phyloP scores from a whole-genome alignment of 1,140 invertebrate genomes.

The Drosophila eugracilis region DNA sequence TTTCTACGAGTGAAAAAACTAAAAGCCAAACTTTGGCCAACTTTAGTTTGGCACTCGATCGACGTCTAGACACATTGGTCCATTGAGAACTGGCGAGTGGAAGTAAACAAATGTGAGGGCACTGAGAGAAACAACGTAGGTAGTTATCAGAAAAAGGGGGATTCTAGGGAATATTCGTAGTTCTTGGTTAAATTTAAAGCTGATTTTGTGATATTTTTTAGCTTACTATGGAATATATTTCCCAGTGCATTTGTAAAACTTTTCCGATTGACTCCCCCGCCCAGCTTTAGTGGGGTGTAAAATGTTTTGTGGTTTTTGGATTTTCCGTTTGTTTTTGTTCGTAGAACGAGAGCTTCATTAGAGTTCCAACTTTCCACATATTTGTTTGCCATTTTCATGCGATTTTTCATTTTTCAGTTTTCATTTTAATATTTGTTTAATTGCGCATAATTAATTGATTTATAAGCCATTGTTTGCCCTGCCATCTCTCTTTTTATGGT shows the following conservation, averaged over 20 bases:
- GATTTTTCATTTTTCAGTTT: conserved; percentile 4
- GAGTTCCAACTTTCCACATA: conserved; percentile 12
- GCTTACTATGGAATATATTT: too few species aligned
- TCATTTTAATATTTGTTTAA: conserved; percentile 46
- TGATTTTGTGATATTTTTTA: too few species aligned
- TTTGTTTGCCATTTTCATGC: conserved; percentile 8
- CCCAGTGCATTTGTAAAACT: not conserved
- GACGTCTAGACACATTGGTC: conserved; percentile 55
- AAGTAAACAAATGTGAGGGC: conserved; percentile 6
- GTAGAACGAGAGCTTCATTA: not conserved
- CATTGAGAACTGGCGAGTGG: conserved; percentile 36
- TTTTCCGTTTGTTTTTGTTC: conserved; percentile 1
- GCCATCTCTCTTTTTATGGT: not conserved
- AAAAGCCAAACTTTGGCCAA: conserved; percentile 34
- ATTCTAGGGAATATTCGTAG: too few species aligned
- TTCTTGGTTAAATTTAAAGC: too few species aligned
- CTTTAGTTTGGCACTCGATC: conserved; percentile 40
- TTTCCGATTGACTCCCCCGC: not conserved
- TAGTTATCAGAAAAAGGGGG: not conserved
- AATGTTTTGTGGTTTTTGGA: conserved; percentile 5
- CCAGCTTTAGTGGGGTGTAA: not conserved
- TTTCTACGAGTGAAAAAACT: conserved; percentile 1
- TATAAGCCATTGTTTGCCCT: conserved; percentile 20
- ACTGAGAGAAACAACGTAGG: conserved; percentile 15
- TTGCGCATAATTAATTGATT: conserved; percentile 56